Evolutionary conservation across 2,113 vertebrate genomes (phyloP), one percentile per base, ranked within the genome.

Genomic region (Eurystomus gularis): DNA sequence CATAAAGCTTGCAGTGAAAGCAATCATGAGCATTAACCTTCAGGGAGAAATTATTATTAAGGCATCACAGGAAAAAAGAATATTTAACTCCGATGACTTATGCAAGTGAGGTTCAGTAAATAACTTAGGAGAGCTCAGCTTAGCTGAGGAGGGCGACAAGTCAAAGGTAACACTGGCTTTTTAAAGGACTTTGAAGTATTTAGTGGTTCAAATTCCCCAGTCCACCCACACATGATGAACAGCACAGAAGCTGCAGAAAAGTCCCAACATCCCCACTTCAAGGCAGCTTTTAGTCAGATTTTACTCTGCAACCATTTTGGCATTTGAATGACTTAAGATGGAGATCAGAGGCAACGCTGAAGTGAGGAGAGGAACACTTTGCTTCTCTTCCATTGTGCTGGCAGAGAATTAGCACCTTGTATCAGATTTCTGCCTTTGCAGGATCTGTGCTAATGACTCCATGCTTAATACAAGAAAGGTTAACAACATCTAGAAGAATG

Each of bases 41-140:
- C 66, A 86, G 93, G 76, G 82, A 94, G 75, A 86, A 70, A 66
- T 83, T 33, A 65, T 54, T 42, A 92, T 70, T 80, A 90, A 92
- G 51, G 51, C 58, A 88, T 82, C 88, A 83, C 18, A 83, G 31
- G 37, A 80, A 62, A 86, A 77, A 94, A 91, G 69, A 90, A 69
- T 33, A 80, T 69, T 90, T 55, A 79, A 92, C 16, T 85, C 29
- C 19, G 90, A 26, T 72, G 66, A 85, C 29, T 94, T 91, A 64
- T 24, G 48, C 52, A 87, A 82, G 61, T 6, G 33, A 90, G 70
- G 68, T 60, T 88, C 76, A 83, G 58, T 66, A 79, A 94, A 61
- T 83, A 73, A 80, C 49, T 39, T 16, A 17, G 48, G 17, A 86
- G 44, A 93, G 57, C 57, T 84, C 76, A 79, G 86, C 75, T 86